A percentile compares a stretch with the other conserved stretches of the same genome.
Conservation (phyloP, 1,140 invertebrate species). For the Danaus plexippus region DNA sequence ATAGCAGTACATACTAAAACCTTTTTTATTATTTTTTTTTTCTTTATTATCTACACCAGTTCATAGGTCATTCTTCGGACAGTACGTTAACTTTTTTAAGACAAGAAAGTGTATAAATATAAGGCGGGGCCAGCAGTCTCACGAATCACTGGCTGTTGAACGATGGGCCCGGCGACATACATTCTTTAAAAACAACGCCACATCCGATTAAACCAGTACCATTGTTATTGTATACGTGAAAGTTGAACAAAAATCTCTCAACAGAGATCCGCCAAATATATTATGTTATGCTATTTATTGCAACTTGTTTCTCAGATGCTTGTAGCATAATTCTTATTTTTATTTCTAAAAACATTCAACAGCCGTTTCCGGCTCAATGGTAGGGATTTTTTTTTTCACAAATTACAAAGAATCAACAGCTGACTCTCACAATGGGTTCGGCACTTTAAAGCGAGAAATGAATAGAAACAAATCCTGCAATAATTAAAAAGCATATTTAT, state of each 20-base stretch:
- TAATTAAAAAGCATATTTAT: constrained; percentile 15
- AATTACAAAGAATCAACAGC: no score
- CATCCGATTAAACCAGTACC: constrained; percentile 15
- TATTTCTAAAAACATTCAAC: no score
- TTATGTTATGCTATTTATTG: no score
- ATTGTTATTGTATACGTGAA: constrained; percentile 22
- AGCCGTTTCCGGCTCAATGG: no score
- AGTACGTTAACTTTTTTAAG: constrained; percentile 25
- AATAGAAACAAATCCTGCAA: constrained; percentile 9
- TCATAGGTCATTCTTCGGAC: no score
- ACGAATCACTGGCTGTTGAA: constrained; percentile 21
- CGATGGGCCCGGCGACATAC: constrained; percentile 26
- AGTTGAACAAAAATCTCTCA: constrained; percentile 17
- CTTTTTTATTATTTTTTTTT: no score
- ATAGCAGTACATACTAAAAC: no score
- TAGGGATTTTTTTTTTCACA: no score
- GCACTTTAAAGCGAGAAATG: neutral
- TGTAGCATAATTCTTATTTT: no score
- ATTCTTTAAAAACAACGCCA: constrained; percentile 23
- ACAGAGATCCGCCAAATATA: neutral
- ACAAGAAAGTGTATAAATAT: constrained; percentile 39
- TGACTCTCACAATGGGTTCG: no score
- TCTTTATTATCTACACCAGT: no score
- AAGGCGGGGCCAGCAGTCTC: constrained; percentile 27
- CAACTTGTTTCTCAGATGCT: no score